Evolutionary conservation across 2,113 vertebrate species (phyloP).

Genomic region (Alligator mississippiensis): DNA sequence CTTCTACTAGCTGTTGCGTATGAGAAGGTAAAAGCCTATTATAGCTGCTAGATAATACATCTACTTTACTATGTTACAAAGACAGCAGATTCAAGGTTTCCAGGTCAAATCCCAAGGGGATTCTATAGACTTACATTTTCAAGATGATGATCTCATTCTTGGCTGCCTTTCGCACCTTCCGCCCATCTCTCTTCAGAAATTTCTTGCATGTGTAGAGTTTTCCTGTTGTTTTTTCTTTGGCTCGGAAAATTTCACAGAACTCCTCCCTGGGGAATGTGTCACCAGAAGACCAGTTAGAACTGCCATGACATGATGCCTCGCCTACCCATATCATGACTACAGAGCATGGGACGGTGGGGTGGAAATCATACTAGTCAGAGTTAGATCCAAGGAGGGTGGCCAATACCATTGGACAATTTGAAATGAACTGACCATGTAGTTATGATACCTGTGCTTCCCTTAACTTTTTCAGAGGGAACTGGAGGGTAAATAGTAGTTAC

Average conservation of each 20-base stretch:
- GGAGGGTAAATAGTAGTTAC: no score
- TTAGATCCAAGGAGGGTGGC: no score
- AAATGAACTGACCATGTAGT: no score
- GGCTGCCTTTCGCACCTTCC: slow-evolving; percentile 96
- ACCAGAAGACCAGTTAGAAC: background rate
- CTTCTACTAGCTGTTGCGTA: background rate
- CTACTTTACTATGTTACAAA: background rate
- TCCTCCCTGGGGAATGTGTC: slow-evolving; percentile 86
- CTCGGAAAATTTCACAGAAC: slow-evolving; percentile 98
- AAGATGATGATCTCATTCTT: slow-evolving; percentile 98
- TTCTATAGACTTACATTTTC: slow-evolving; percentile 89
- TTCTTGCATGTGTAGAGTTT: slow-evolving; percentile 98
- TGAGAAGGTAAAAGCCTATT: background rate
- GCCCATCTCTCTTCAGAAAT: slow-evolving; percentile 96
- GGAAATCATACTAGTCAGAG: background rate
- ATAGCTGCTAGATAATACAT: background rate
- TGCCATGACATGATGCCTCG: background rate
- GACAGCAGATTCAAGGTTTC: background rate
- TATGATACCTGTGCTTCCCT: no score
- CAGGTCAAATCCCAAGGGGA: background rate
- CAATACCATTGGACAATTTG: no score
- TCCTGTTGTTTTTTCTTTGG: slow-evolving; percentile 94
- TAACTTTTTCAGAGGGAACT: no score
- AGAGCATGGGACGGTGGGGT: fast-evolving
- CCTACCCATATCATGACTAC: background rate